Conservation (phyloP, 2,113 vertebrate genomes). For the Eidolon helvum region DNA sequence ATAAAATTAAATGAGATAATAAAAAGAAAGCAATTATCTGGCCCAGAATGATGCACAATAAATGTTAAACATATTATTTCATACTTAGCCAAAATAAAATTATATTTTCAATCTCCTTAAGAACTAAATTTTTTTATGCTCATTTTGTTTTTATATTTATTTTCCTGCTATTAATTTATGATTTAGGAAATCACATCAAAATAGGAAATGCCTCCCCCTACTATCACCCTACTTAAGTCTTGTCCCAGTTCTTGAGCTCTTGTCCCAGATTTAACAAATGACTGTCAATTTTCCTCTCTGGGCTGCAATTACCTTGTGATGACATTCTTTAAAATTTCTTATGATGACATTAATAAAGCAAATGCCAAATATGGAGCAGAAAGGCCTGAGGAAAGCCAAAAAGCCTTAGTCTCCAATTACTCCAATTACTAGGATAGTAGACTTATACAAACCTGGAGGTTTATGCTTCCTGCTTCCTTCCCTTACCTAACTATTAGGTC, state of each 20-base stretch:
- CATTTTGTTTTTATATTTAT: constrained; percentile 13
- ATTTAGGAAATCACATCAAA: not conserved
- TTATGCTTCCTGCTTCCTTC: not conserved
- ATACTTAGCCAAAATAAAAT: constrained; percentile 27
- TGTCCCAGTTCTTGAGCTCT: constrained; percentile 7
- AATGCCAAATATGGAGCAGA: not conserved
- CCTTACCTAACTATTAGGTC: not conserved
- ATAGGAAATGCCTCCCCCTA: not conserved
- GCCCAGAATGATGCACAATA: constrained; percentile 34
- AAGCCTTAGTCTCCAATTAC: not conserved
- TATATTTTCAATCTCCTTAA: not conserved
- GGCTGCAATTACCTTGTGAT: not conserved
- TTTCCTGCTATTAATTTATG: constrained; percentile 3
- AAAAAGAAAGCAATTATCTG: not conserved
- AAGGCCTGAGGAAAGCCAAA: not conserved
- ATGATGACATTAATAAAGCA: not conserved
- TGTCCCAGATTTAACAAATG: constrained; percentile 12
- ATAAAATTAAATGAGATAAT: constrained; percentile 27
- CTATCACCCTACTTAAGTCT: not conserved
- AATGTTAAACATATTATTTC: constrained; percentile 7
- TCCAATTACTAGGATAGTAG: not conserved
- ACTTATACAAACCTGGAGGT: not conserved
- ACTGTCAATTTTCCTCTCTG: not conserved
- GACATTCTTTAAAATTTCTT: not conserved
- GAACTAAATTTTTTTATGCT: constrained; percentile 18